Evolutionary conservation across 2,797 vertebrate genomes (phyloP), one percentile per base, ranked within the genome.

Genomic region (Cephalopachus bancanus): DNA sequence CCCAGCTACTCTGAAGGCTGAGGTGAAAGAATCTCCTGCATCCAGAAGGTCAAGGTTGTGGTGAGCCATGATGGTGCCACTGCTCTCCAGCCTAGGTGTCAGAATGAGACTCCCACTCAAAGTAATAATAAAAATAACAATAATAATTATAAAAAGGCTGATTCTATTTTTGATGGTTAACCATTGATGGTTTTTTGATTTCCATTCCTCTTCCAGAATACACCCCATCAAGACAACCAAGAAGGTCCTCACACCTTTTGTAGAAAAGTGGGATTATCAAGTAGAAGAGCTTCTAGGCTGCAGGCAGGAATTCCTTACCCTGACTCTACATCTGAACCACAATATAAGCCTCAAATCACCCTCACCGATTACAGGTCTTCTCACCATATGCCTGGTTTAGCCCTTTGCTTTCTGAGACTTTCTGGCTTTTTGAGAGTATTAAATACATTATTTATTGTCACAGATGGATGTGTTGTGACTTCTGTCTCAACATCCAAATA

Each of bases 221-320:
- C 33, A n/a, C 65, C 57, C 69, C 2, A 11, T 22, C 53, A 26
- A 33, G 28, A 7, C 5, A 79, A 57, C 7, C 12, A 53, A 69
- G 44, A 51, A 51, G 28, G 15, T 1, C 6, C 11, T 75, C 60
- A 33, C 6, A 10, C 26, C 5, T 16, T 76, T 33, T 22, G 0
- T 0, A 9, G 5, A 10, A 30, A 49, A 28, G 9, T 26, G 8
- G 3, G 3, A 24, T n/a, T 57, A 59, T 37, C 1, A 79, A 74
- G 11, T 53, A 26, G 30, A 26, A 49, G 0, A 69, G 12, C 24
- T 16, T 67, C 2, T 65, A 75, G 26, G 3, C n/a, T 9, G 3
- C 0, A 10, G 3, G 6, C 6, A 26, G 11, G 2, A 75, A 62
- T 4, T 17, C 19, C 3, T 12, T 15, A 10, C 5, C 11, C 19